Evolutionary conservation across 2,888 invertebrate species (phyloP), one percentile per base, ranked within the genome.

Genomic region (Bhutanitis thaidina): DNA sequence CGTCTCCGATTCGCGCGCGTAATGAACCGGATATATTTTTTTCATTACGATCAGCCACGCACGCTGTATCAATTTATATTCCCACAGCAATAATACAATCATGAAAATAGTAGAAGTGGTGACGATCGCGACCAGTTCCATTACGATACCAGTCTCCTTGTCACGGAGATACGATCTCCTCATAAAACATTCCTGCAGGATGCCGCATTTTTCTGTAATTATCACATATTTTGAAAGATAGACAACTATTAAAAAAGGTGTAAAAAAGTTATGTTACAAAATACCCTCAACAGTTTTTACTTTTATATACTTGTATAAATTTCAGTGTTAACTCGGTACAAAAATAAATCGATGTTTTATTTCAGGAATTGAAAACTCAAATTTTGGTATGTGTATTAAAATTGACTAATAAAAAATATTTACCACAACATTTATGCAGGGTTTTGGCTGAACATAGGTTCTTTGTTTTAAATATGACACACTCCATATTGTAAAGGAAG

Each of bases 371-470:
- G n/a, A n/a, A n/a, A n/a, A n/a, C n/a, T n/a, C n/a, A n/a, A n/a
- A n/a, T n/a, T n/a, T n/a, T n/a, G n/a, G n/a, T n/a, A n/a, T n/a
- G n/a, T n/a, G n/a, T n/a, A n/a, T n/a, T n/a, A n/a, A n/a, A n/a
- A n/a, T n/a, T n/a, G n/a, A 20, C 5, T 20, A 20, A 27, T 4
- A 27, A 4, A 27, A 4, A 7, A 27, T 8, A 15, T 8, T 30
- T 58, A 87, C 87, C 50, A 49, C 87, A 87, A 53, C 87, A 87
- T 61, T 80, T 86, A 58, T 87, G 84, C 7, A 84, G 59, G 7
- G 59, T 67, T 44, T 75, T 77, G 0, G 58, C 51, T 0, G 66
- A 57, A 53, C 87, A 87, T 3, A 81, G 60, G 0, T 77, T 67
- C 44, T 74, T 69, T 1, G 53, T 55, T 34, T 66, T 43, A 46